A percentile compares a stretch with the other conserved stretches of the same genome.
phyloP scores from a whole-genome alignment of 2,888 invertebrate genomes.

The Pachymerium ferrugineum region DNA sequence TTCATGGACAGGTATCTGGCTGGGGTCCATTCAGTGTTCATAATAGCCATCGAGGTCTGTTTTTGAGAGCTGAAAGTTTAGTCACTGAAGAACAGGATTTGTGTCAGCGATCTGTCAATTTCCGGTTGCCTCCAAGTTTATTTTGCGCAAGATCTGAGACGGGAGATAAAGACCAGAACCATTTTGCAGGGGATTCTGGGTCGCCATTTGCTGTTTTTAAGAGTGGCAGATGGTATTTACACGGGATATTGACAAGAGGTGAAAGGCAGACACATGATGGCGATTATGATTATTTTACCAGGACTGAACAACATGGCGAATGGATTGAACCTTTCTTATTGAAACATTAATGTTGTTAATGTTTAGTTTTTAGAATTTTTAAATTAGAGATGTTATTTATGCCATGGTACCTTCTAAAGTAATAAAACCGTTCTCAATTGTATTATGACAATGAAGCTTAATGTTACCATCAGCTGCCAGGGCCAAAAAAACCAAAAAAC shows the following conservation, averaged over 20 bases:
- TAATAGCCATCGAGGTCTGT: background rate
- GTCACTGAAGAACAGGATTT: background rate
- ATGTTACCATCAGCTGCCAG: too few relatives aligned
- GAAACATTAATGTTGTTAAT: background rate
- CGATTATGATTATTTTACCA: conserved; percentile 6
- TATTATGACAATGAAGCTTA: too few relatives aligned
- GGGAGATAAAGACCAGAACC: background rate
- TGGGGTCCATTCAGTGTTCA: background rate
- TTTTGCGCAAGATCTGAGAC: background rate
- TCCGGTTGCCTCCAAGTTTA: conserved; percentile 7
- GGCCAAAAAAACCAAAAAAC: too few relatives aligned
- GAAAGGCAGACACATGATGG: background rate
- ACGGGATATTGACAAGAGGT: conserved; percentile 14
- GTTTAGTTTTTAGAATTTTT: too few relatives aligned
- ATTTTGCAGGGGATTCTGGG: conserved; percentile 17
- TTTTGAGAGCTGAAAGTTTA: background rate
- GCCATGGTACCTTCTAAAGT: too few relatives aligned
- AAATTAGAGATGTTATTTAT: too few relatives aligned
- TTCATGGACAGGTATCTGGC: background rate
- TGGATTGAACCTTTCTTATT: background rate
- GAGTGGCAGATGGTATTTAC: background rate
- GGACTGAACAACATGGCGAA: background rate
- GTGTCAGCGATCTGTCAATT: conserved; percentile 4
- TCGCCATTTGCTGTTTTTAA: background rate
- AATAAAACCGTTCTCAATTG: too few relatives aligned